Conservation (phyloP, 2,113 vertebrate genomes). For the Sula dactylatra region DNA sequence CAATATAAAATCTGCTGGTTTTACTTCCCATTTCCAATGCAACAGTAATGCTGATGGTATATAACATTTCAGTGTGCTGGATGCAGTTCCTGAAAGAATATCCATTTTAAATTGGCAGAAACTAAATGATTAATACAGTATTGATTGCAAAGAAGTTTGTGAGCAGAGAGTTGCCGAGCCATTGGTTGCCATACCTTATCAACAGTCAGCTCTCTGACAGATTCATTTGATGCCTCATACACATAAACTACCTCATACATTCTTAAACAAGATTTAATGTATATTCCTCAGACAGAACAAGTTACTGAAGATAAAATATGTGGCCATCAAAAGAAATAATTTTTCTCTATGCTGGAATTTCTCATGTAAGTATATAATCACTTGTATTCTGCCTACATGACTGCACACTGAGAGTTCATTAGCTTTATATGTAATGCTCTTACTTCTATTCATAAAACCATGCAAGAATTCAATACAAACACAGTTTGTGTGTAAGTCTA, state of each 20-base stretch:
- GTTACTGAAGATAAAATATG: not conserved
- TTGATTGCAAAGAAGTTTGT: not conserved
- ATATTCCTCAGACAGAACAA: not conserved
- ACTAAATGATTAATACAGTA: conserved; percentile 44
- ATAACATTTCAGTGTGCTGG: not conserved
- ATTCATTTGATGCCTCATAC: conserved; percentile 17
- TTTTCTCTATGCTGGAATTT: not conserved
- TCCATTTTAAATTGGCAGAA: conserved; percentile 20
- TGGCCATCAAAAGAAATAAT: not conserved
- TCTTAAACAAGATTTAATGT: conserved; percentile 20
- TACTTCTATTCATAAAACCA: not conserved
- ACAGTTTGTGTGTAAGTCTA: not conserved
- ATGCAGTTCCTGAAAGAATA: not conserved
- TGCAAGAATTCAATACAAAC: not conserved
- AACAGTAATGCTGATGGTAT: not conserved
- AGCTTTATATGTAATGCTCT: not conserved
- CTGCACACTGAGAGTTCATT: not conserved
- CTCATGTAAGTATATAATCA: not conserved
- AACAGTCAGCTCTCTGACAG: not conserved
- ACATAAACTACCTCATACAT: conserved; percentile 16
- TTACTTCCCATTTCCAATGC: not conserved
- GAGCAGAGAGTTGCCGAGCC: not conserved
- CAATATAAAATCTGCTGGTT: not conserved
- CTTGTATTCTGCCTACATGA: not conserved
- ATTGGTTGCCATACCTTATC: not conserved